Conservation (phyloP, 2,888 invertebrate genomes). For the Sisyra nigra region DNA sequence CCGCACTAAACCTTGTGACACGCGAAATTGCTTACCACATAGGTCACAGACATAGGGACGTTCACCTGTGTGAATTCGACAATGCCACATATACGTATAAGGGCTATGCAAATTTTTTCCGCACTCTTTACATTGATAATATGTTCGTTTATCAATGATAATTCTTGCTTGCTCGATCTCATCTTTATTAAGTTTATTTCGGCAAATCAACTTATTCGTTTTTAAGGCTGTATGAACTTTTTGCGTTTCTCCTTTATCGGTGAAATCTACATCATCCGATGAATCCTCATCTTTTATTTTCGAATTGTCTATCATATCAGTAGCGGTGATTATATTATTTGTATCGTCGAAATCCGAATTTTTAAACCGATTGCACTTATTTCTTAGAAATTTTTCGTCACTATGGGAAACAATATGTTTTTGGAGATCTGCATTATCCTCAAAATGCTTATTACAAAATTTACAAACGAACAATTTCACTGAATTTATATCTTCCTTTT, state of each 20-base stretch:
- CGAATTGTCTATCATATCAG: conserved; percentile 12
- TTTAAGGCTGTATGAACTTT: background rate
- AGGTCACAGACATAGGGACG: conserved; percentile 47
- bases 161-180: conserved; percentile 24
- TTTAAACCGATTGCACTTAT: background rate
- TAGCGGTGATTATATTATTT: conserved; percentile 9
- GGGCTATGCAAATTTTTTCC: conserved; percentile 40
- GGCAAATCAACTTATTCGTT: background rate
- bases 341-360: background rate
- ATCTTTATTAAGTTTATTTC: conserved; percentile 19
- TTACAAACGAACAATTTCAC: background rate
- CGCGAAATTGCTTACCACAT: conserved; percentile 48
- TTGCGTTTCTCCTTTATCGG: conserved; percentile 1
- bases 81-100: conserved; percentile 44
- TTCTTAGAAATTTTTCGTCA: background rate
- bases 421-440: background rate
- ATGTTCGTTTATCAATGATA: conserved; percentile 32
- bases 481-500: background rate
- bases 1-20: conserved; percentile 43
- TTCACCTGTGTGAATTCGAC: conserved; percentile 47
- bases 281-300: conserved; percentile 8
- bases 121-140: conserved; percentile 39
- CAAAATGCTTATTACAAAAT: background rate
- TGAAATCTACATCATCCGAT: conserved; percentile 1
- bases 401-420: background rate